phyloP scores from a whole-genome alignment of 2,113 vertebrate genomes.

The Galbula dea region DNA sequence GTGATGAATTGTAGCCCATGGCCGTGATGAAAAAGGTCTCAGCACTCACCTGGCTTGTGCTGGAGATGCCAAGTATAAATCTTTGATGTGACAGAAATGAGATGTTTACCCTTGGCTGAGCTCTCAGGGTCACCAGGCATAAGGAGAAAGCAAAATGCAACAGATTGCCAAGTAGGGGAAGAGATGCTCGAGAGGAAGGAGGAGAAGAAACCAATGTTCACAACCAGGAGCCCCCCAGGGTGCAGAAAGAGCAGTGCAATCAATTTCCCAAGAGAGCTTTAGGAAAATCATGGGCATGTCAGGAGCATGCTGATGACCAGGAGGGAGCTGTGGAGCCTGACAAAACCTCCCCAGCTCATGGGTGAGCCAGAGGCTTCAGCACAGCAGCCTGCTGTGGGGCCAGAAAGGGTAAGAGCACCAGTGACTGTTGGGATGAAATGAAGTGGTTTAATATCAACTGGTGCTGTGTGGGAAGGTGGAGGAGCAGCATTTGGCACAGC shows the following conservation, averaged over 20 bases:
- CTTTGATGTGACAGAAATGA: conserved; percentile 40
- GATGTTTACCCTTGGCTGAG: conserved; percentile 47
- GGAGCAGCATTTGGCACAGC: neutral
- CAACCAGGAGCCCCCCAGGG: neutral
- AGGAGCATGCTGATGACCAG: neutral
- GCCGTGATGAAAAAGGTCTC: neutral
- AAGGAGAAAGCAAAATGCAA: neutral
- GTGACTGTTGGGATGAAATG: neutral
- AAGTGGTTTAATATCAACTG: neutral
- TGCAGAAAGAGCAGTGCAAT: neutral
- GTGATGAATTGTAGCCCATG: neutral
- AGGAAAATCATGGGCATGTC: neutral
- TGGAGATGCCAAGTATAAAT: neutral
- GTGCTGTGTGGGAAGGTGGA: neutral
- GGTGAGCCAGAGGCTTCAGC: neutral
- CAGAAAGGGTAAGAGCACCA: neutral
- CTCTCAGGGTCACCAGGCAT: neutral
- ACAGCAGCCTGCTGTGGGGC: neutral
- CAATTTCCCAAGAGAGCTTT: neutral
- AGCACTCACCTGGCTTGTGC: neutral
- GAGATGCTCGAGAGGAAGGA: neutral
- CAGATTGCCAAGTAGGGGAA: neutral
- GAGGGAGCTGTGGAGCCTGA: neutral
- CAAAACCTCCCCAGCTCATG: accelerated
- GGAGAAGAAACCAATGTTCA: neutral